Evolutionary conservation across 2,888 invertebrate species (phyloP).

Genomic region (Epirrita christyi): DNA sequence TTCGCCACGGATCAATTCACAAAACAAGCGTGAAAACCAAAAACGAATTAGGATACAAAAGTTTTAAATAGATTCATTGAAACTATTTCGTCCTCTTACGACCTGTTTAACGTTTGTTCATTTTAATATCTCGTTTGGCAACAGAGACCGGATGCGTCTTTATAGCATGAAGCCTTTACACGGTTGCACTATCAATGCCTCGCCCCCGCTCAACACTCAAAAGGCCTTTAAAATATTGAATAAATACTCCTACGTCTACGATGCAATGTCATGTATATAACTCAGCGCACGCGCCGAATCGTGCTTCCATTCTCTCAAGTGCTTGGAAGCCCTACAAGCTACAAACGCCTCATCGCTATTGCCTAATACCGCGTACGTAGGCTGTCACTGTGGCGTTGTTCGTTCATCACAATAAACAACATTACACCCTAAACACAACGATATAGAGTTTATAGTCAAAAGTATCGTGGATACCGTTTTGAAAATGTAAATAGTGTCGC

Average conservation of each 20-base stretch:
- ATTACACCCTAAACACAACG: constrained; percentile 42
- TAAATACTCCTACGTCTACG: constrained; percentile 68
- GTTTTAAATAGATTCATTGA: not conserved
- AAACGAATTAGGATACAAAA: not conserved
- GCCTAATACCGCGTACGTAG: constrained; percentile 77
- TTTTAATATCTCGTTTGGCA: constrained; percentile 54
- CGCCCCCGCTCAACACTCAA: constrained; percentile 63
- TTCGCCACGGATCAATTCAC: no score
- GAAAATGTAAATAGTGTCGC: constrained; percentile 68
- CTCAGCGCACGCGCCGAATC: constrained; percentile 29
- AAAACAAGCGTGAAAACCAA: no score
- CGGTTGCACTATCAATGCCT: constrained; percentile 61
- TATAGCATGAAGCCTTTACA: constrained; percentile 63
- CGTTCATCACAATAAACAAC: constrained; percentile 52
- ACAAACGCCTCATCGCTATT: constrained; percentile 63
- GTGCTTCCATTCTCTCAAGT: constrained; percentile 24
- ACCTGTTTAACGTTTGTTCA: constrained; percentile 35
- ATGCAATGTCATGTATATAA: constrained; percentile 50
- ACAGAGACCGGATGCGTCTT: constrained; percentile 60
- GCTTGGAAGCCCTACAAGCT: constrained; percentile 42
- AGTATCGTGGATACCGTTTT: constrained; percentile 50
- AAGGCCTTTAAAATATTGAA: constrained; percentile 67
- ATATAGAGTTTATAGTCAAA: constrained; percentile 39
- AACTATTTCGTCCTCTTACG: not conserved
- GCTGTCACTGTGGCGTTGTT: constrained; percentile 61